phyloP scores from a whole-genome alignment of 1,140 invertebrate species.

The Atopsyche davidsoni region DNA sequence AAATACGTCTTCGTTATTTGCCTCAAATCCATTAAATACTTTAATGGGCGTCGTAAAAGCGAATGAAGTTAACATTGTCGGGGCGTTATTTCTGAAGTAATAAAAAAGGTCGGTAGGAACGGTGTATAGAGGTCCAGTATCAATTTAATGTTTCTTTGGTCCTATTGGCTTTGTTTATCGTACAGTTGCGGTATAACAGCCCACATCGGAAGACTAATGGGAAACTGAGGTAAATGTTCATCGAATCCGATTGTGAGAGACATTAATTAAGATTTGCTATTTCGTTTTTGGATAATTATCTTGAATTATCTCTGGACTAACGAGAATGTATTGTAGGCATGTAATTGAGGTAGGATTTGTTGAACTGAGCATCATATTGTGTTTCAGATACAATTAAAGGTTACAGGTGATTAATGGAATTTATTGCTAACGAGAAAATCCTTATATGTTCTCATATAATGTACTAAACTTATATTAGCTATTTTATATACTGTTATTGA shows the following conservation, averaged over 20 bases:
- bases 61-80: constrained; percentile 27
- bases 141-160: constrained; percentile 25
- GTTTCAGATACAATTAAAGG: constrained; percentile 2
- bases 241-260: too few species aligned
- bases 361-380: too few species aligned
- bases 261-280: too few species aligned
- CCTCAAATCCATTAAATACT: constrained; percentile 26
- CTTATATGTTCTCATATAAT: neutral
- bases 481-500: too few species aligned
- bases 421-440: neutral
- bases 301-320: constrained; percentile 2
- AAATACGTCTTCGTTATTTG: constrained; percentile 20
- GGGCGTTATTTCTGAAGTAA: constrained; percentile 20
- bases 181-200: constrained; percentile 15
- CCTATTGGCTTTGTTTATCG: constrained; percentile 26
- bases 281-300: too few species aligned
- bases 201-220: constrained; percentile 4
- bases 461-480: neutral
- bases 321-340: neutral
- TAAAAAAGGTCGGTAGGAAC: constrained; percentile 19
- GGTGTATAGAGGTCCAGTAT: constrained; percentile 9
- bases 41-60: constrained; percentile 25
- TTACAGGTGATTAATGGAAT: neutral
- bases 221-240: too few species aligned
- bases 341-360: constrained; percentile 1